A percentile compares a stretch with the other conserved stretches of the same genome.
These are phyloP conservation scores for Phasianus colchicus DNA, from an alignment of 2,113 vertebrate species.

Conservation along the genomic window DNA sequence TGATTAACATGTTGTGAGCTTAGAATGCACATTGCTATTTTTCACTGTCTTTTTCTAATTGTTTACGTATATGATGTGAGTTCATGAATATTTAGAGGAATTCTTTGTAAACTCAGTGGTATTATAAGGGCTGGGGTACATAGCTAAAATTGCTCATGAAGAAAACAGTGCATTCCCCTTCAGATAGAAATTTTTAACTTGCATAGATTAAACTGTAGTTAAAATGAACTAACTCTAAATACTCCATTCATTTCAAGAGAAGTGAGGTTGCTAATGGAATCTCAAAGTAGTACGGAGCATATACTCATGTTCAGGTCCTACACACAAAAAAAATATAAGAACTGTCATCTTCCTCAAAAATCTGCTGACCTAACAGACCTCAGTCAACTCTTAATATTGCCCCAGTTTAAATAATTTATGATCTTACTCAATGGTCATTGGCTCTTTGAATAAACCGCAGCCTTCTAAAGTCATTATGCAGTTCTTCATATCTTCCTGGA, in stretches of 20 bases:
- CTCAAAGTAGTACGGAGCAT: neutral
- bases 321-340: neutral
- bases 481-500: constrained; percentile 69
- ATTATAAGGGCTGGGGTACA: neutral
- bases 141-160: neutral
- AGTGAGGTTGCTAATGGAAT: neutral
- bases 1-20: neutral
- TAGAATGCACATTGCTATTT: neutral
- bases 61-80: neutral
- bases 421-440: constrained; percentile 67
- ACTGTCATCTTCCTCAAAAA: neutral
- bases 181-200: neutral
- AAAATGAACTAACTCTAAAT: constrained; percentile 19
- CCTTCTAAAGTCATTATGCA: constrained; percentile 64
- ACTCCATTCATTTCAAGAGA: neutral
- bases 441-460: constrained; percentile 70
- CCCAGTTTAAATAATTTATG: neutral
- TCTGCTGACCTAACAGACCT: neutral
- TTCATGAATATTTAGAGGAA: constrained; percentile 23
- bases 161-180: neutral
- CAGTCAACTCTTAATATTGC: neutral
- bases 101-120: neutral
- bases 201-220: neutral
- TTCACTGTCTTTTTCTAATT: neutral
- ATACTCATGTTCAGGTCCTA: neutral